Conservation (phyloP, 1,140 invertebrate species). For the Sitophilus oryzae region DNA sequence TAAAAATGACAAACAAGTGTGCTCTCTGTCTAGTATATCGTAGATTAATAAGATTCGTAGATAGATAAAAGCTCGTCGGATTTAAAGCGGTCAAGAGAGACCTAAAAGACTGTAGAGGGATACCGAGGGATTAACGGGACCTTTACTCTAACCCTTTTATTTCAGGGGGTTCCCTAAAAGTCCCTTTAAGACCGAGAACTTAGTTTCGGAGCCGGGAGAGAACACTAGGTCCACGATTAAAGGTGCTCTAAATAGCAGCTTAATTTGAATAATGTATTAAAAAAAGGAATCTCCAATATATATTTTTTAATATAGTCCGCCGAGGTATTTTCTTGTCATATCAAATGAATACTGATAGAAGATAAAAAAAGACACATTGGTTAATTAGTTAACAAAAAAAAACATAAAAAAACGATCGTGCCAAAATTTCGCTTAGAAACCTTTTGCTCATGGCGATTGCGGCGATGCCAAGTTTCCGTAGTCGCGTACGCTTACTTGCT, state of each 20-base stretch:
- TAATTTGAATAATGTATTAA: slow-evolving; percentile 14
- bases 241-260: slow-evolving; percentile 31
- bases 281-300: slow-evolving; percentile 18
- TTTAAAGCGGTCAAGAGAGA: slow-evolving; percentile 25
- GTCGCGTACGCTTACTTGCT: slow-evolving; percentile 42
- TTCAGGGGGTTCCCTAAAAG: slow-evolving; percentile 5
- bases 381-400: too few species aligned
- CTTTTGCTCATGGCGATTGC: slow-evolving; percentile 39
- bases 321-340: slow-evolving; percentile 19
- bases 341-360: slow-evolving; percentile 10
- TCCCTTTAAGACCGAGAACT: slow-evolving; percentile 20
- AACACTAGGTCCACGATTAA: slow-evolving; percentile 35
- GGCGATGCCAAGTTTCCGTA: slow-evolving; percentile 7
- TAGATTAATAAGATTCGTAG: slow-evolving; percentile 25
- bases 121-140: slow-evolving; percentile 36
- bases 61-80: slow-evolving; percentile 24
- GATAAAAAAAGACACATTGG: slow-evolving; percentile 17
- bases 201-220: slow-evolving; percentile 31
- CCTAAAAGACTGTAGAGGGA: slow-evolving; percentile 42
- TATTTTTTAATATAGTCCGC: slow-evolving; percentile 11
- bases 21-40: slow-evolving; percentile 35
- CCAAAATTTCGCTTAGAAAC: slow-evolving; percentile 42
- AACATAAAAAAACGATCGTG: slow-evolving; percentile 34
- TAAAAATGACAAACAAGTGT: slow-evolving; percentile 36
- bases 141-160: too few species aligned